Evolutionary conservation across 2,113 vertebrate genomes (phyloP), one percentile per base, ranked within the genome.

Genomic region (Potamarius usumacintae): DNA sequence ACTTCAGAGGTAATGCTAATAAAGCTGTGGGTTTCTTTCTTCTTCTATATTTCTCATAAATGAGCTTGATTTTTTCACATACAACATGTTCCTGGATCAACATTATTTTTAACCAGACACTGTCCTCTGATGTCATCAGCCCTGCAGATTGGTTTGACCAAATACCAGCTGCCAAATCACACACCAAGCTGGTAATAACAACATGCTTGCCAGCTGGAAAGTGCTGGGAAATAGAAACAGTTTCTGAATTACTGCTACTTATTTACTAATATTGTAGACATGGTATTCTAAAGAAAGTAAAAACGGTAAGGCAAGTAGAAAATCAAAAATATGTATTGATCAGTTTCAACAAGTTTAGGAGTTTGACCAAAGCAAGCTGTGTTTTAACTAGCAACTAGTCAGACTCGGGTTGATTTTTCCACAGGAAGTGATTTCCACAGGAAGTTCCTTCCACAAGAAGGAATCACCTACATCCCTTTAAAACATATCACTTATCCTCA

Each of bases 1-100:
- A 96, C 93, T 99, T 99, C 93, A 96, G 96, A 95, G 98, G 98
- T 99, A 96, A 97, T 65, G 58, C 11, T 11, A 30, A 58, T 82
- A 78, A 78, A 53, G 4, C 34, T 82, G 10, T 52, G 10, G 22
- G 53, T 72, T 69, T 69, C 72, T 42, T 69, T 67, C 65, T 93
- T 90, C 90, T 48, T 88, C 88, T 88, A 87, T 86, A 92, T 90
- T 92, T 93, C 92, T 92, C 84, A 62, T 42, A 62, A 0, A 14
- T 20, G 4, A 82, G 12, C 76, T 27, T 4, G 25, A 79, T 78
- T 9, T 80, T 78, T 52, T 55, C 27, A 42, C 2, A 0, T 60
- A 9, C 17, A 80, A 62, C 57, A 62, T 62, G 79, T 62, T 82
- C 58, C 30, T 82, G 79, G 79, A 62, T 62, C 79, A 48, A 25